Conservation (phyloP, 2,888 invertebrate genomes). For the Trachelus stipa region DNA sequence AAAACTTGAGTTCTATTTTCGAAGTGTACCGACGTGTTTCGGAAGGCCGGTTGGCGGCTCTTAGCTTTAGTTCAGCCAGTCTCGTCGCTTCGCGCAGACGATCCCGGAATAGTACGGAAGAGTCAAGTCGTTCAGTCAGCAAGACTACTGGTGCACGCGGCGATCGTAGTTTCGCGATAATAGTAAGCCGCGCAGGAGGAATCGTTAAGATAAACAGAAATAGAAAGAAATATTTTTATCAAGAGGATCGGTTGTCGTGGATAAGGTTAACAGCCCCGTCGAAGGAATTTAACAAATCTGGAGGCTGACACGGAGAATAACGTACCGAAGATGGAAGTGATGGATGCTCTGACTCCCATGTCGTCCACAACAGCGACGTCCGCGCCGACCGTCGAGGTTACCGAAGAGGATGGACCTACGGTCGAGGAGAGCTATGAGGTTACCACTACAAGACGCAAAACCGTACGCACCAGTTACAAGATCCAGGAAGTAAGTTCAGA, state of each 20-base stretch:
- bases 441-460: slow-evolving; percentile 63
- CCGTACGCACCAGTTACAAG: slow-evolving; percentile 61
- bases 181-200: slow-evolving; percentile 10
- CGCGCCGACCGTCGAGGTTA: slow-evolving; percentile 38
- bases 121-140: slow-evolving; percentile 16
- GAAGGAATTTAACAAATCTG: slow-evolving; percentile 23
- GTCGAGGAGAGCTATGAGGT: slow-evolving; percentile 63
- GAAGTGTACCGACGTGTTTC: slow-evolving; percentile 50
- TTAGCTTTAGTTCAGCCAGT: slow-evolving; percentile 52
- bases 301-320: slow-evolving; percentile 42
- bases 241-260: neutral
- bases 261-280: slow-evolving; percentile 4
- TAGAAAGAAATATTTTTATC: slow-evolving; percentile 1
- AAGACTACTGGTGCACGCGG: slow-evolving; percentile 5
- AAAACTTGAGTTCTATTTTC: slow-evolving; percentile 59
- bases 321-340: slow-evolving; percentile 55
- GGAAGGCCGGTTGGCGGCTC: slow-evolving; percentile 28
- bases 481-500: slow-evolving; percentile 62
- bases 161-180: slow-evolving; percentile 10
- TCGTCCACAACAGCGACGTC: slow-evolving; percentile 30
- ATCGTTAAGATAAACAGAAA: slow-evolving; percentile 1
- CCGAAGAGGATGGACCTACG: slow-evolving; percentile 55
- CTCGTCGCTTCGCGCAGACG: slow-evolving; percentile 56
- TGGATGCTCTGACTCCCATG: slow-evolving; percentile 54
- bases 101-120: slow-evolving; percentile 53